Percentiles rank a stretch among this genome's conserved stretches.
Conservation (phyloP, 2,797 vertebrate genomes). For the Rhabdomys pumilio region DNA sequence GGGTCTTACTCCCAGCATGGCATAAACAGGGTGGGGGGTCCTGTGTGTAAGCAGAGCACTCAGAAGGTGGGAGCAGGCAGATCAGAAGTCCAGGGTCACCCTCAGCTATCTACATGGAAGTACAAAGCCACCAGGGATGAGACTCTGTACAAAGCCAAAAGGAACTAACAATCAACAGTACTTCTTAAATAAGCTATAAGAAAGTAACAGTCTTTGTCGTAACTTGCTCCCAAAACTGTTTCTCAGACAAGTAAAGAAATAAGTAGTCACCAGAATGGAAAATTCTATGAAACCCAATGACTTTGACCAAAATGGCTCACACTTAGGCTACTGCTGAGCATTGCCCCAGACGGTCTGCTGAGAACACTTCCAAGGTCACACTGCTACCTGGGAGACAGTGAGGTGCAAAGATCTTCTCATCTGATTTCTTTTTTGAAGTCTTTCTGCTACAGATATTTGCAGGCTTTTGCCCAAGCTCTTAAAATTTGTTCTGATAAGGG, state of each 20-base stretch:
- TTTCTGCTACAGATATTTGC: slow-evolving; percentile 58
- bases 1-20: background rate
- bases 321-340: slow-evolving; percentile 29
- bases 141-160: background rate
- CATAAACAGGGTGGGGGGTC: too few species aligned
- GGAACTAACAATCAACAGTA: background rate
- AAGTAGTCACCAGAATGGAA: background rate
- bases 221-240: background rate
- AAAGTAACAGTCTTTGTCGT: slow-evolving; percentile 34
- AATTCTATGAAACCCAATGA: slow-evolving; percentile 25
- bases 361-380: slow-evolving; percentile 35
- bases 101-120: background rate
- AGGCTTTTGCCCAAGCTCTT: slow-evolving; percentile 49
- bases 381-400: background rate
- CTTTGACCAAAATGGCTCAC: slow-evolving; percentile 48
- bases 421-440: slow-evolving; percentile 1
- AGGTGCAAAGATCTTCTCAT: slow-evolving; percentile 34
- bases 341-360: slow-evolving; percentile 54
- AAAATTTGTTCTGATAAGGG: background rate
- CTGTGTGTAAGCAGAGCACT: background rate
- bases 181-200: background rate
- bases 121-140: background rate
- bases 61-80: background rate
- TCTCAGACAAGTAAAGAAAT: slow-evolving; percentile 27
- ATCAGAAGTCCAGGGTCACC: background rate